phyloP scores from a whole-genome alignment of 1,140 invertebrate genomes.

The Asbolus verrucosus region DNA sequence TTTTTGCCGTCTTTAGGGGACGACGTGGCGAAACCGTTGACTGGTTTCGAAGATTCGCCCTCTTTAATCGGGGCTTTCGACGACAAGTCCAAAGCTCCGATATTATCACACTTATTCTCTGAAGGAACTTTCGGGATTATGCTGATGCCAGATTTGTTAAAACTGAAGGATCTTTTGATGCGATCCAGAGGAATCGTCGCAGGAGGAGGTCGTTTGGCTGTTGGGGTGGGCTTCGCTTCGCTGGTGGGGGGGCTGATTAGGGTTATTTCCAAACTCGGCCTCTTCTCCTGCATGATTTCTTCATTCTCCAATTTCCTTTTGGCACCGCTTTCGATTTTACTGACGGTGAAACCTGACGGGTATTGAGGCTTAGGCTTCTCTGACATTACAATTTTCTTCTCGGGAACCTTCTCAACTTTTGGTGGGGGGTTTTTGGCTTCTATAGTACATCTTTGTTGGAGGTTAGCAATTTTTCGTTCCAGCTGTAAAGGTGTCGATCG shows the following conservation, averaged over 20 bases:
- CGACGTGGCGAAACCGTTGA: slow-evolving; percentile 20
- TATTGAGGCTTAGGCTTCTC: slow-evolving; percentile 57
- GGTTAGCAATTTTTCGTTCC: slow-evolving; percentile 59
- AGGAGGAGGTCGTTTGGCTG: slow-evolving; percentile 60
- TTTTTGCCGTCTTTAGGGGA: slow-evolving; percentile 43
- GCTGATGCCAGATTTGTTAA: slow-evolving; percentile 62
- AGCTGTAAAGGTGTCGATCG: slow-evolving; percentile 48
- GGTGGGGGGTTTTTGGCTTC: slow-evolving; percentile 50
- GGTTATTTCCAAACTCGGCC: slow-evolving; percentile 64
- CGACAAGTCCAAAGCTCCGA: slow-evolving; percentile 60
- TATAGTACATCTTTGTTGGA: slow-evolving; percentile 58
- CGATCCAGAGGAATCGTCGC: slow-evolving; percentile 62
- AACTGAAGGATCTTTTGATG: slow-evolving; percentile 60
- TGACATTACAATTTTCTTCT: not conserved
- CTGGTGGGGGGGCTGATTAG: slow-evolving; percentile 56
- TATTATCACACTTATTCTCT: slow-evolving; percentile 53
- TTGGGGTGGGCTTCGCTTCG: slow-evolving; percentile 46
- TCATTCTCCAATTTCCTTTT: slow-evolving; percentile 58
- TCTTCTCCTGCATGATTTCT: slow-evolving; percentile 54
- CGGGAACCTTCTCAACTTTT: not conserved
- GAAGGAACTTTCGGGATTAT: slow-evolving; percentile 59
- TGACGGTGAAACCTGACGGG: slow-evolving; percentile 62
- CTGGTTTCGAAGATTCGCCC: slow-evolving; percentile 42
- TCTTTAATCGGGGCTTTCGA: slow-evolving; percentile 49
- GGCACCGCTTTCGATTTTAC: slow-evolving; percentile 60